Evolutionary conservation across 2,113 vertebrate genomes (phyloP).

Genomic region (Eubucco bourcierii): DNA sequence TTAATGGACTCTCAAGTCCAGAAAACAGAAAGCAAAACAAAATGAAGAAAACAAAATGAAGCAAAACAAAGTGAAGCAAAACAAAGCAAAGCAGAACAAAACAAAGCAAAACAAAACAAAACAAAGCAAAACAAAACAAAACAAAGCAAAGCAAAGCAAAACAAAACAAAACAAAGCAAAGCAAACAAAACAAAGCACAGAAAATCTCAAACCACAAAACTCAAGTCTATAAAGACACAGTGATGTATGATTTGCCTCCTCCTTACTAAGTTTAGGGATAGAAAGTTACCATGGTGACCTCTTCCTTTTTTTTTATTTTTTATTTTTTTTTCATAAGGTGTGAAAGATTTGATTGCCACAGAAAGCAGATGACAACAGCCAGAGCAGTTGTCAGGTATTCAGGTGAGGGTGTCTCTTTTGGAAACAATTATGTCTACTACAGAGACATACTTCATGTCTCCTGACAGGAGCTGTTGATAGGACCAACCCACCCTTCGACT

Average conservation of each 20-base stretch:
- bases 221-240: neutral
- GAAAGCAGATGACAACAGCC: conserved; percentile 12
- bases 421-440: neutral
- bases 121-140: too few species aligned
- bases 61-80: too few species aligned
- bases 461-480: conserved; percentile 12
- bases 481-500: neutral
- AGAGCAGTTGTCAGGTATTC: conserved; percentile 26
- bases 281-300: conserved; percentile 4
- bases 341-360: conserved; percentile 17
- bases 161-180: too few species aligned
- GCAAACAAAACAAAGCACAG: too few species aligned
- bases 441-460: neutral
- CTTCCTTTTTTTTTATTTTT: neutral
- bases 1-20: neutral
- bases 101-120: too few species aligned
- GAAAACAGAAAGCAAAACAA: neutral
- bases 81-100: too few species aligned
- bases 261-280: neutral
- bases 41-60: too few species aligned
- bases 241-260: neutral
- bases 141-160: too few species aligned
- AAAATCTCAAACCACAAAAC: too few species aligned
- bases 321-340: conserved; percentile 1
- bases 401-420: conserved; percentile 36